Evolutionary conservation across 2,888 invertebrate species (phyloP).

Genomic region (Anthophora plumipes): DNA sequence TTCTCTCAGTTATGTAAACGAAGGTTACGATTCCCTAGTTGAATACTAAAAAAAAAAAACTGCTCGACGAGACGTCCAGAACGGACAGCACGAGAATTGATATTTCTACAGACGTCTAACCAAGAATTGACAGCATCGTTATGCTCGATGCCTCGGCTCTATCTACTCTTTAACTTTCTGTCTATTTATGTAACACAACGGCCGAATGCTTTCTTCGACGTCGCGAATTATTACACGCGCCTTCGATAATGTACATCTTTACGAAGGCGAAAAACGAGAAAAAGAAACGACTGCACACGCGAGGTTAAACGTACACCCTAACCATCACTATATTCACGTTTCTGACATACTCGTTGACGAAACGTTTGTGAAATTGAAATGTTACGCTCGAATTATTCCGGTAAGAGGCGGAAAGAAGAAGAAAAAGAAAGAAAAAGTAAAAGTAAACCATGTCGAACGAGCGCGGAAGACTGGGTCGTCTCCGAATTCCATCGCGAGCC

Average conservation of each 20-base stretch:
- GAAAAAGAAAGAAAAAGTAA: not conserved
- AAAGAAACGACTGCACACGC: not conserved
- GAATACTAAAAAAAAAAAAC: not conserved
- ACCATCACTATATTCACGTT: not conserved
- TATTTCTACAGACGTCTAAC: not conserved
- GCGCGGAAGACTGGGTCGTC: not conserved
- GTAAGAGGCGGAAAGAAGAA: no score
- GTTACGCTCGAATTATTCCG: no score
- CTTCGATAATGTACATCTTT: no score
- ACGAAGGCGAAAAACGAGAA: no score
- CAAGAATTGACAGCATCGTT: not conserved
- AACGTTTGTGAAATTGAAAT: no score
- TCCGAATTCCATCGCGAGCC: not conserved
- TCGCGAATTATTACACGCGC: not conserved
- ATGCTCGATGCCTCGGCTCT: not conserved
- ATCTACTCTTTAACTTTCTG: not conserved
- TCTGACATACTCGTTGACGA: no score
- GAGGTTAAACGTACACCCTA: not conserved
- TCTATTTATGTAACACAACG: not conserved
- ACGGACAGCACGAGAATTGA: not conserved
- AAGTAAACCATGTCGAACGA: conserved; percentile 2
- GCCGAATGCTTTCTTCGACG: not conserved
- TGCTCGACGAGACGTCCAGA: not conserved
- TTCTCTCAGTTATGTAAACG: not conserved
- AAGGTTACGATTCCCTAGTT: not conserved